Evolutionary conservation across 2,113 vertebrate species (phyloP), one percentile per base, ranked within the genome.

Genomic region (Cervus canadensis): DNA sequence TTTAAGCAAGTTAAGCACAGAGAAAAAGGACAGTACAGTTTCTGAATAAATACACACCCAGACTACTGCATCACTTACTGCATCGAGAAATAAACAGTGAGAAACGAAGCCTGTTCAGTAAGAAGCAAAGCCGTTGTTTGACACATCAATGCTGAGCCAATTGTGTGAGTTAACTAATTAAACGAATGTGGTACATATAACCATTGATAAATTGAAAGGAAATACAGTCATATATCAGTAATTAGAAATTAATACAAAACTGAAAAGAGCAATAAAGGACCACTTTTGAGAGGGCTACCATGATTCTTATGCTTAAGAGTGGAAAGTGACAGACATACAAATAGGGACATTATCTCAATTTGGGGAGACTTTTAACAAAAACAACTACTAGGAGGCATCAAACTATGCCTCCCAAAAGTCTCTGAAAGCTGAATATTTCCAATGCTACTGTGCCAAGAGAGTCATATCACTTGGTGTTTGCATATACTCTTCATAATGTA

Each of bases 1-100:
- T 97, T 97, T 97, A 86, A 98, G 96, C 83, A 97, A 98, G 76
- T 97, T 87, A 97, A 97, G 94, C 96, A 97, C 62, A 96, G 91
- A 97, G 92, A 71, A 71, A 97, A 96, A 98, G 48, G 45, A 92
- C 79, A 98, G 84, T 93, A 92, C 40, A 97, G 79, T 97, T 98
- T 95, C 12, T 19, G 36, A 79, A 94, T 87, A 76, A 94, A 96
- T 86, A 98, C 54, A 96, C 95, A 91, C 10, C n/a, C 91, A 96
- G 89, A 95, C 87, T 45, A 96, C 1, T 13, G 79, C 91, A 95
- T 87, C 19, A 94, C 94, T 74, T 50, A 96, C 2, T 13, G 82
- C 91, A 95, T 89, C 13, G 94, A 92, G 45, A 97, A 33, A 87
- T 87, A 97, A 98, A 97, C 10, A 33, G 85, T 0, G 5, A 3